Evolutionary conservation across 2,888 invertebrate species (phyloP).

Genomic region (Epinotia demarniana): DNA sequence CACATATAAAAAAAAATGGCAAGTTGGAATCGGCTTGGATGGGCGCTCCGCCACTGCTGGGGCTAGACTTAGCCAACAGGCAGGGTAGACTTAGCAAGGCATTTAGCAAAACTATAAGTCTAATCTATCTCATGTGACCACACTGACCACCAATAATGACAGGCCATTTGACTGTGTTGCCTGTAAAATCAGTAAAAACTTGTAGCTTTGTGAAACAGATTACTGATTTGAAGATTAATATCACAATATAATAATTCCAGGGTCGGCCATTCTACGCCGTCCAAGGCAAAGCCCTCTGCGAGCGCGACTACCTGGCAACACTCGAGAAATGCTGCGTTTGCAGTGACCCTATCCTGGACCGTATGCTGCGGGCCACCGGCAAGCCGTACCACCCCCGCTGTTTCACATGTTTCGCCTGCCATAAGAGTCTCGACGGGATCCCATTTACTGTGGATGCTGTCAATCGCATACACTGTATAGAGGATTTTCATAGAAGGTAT

Average conservation of each 20-base stretch:
- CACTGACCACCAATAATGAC: no score
- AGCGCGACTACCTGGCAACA: constrained; percentile 97
- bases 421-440: constrained; percentile 97
- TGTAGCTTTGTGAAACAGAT: no score
- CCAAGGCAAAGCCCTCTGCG: constrained; percentile 97
- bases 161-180: no score
- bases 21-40: no score
- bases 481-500: constrained; percentile 98
- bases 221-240: not conserved
- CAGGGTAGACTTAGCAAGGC: no score
- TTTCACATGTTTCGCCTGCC: constrained; percentile 98
- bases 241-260: constrained; percentile 71
- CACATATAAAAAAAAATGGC: no score
- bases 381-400: constrained; percentile 99
- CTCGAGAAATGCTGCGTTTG: constrained; percentile 99
- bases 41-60: no score
- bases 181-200: no score
- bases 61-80: no score
- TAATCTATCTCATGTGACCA: no score
- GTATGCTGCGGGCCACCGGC: constrained; percentile 97
- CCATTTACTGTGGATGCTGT: constrained; percentile 99
- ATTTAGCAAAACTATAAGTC: no score
- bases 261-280: constrained; percentile 98
- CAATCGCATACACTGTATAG: constrained; percentile 99
- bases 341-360: constrained; percentile 96